Evolutionary conservation across 1,140 invertebrate species (phyloP).

Genomic region (Monochamus saltuarius): DNA sequence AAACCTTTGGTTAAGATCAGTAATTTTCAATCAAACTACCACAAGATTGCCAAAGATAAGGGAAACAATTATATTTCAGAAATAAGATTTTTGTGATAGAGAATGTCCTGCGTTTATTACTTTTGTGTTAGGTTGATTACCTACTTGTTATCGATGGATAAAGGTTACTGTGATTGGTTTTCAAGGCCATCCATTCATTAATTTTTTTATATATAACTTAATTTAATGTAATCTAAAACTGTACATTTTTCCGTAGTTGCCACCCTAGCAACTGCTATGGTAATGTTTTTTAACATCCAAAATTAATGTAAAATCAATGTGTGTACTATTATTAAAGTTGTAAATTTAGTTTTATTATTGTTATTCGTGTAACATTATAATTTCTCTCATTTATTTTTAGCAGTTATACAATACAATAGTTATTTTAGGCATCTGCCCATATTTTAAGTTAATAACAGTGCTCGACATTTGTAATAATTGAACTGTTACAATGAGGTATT

Average conservation of each 20-base stretch:
- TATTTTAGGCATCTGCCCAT: slow-evolving; percentile 29
- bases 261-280: slow-evolving; percentile 27
- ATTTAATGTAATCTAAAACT: slow-evolving; percentile 14
- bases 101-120: neutral
- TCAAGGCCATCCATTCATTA: neutral
- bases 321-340: slow-evolving; percentile 26
- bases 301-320: slow-evolving; percentile 17
- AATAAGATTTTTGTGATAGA: neutral
- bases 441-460: slow-evolving; percentile 37
- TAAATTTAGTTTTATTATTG: slow-evolving; percentile 26
- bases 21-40: neutral
- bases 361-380: slow-evolving; percentile 30
- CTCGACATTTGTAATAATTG: slow-evolving; percentile 28
- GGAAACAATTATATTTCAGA: neutral
- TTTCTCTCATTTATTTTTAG: slow-evolving; percentile 37
- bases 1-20: neutral
- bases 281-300: slow-evolving; percentile 13
- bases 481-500: slow-evolving; percentile 34
- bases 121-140: neutral
- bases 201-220: slow-evolving; percentile 1
- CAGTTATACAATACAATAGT: slow-evolving; percentile 31
- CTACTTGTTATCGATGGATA: neutral
- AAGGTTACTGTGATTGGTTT: neutral
- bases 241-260: slow-evolving; percentile 22
- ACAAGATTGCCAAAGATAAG: neutral